Evolutionary conservation across 1,140 invertebrate species (phyloP).

Genomic region (Bombus affinis): DNA sequence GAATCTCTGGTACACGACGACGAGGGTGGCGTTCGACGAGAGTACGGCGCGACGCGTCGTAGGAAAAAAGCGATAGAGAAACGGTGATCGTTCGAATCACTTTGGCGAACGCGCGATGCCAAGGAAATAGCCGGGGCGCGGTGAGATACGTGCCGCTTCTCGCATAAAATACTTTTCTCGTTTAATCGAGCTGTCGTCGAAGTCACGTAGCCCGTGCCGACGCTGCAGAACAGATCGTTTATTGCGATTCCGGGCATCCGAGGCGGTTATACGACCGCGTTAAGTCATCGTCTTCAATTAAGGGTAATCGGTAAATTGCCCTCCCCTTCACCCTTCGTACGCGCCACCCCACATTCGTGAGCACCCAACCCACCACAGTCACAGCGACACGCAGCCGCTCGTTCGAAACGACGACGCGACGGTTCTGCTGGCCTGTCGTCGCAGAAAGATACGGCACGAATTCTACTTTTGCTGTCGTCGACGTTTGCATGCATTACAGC

Average conservation of each 20-base stretch:
- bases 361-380: not conserved
- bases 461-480: slow-evolving; percentile 75
- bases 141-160: slow-evolving; percentile 33
- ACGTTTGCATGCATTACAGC: slow-evolving; percentile 79
- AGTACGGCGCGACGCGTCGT: no score
- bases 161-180: slow-evolving; percentile 54
- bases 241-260: slow-evolving; percentile 67
- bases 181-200: slow-evolving; percentile 67
- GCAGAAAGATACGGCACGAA: slow-evolving; percentile 77
- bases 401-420: not conserved
- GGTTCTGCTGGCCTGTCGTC: not conserved
- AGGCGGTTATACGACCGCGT: slow-evolving; percentile 69
- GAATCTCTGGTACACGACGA: not conserved
- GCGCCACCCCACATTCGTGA: not conserved
- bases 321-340: slow-evolving; percentile 1
- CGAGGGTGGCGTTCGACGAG: not conserved
- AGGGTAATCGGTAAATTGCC: slow-evolving; percentile 81
- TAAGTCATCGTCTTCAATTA: slow-evolving; percentile 81
- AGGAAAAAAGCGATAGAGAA: not conserved
- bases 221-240: slow-evolving; percentile 76
- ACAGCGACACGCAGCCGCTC: not conserved
- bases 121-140: slow-evolving; percentile 32
- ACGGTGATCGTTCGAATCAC: slow-evolving; percentile 44
- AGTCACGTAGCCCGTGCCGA: slow-evolving; percentile 66
- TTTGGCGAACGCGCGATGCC: slow-evolving; percentile 18